Base-by-base conservation (phyloP, 2,888 invertebrate genomes). In the Macrosiphum euphorbiae region DNA sequence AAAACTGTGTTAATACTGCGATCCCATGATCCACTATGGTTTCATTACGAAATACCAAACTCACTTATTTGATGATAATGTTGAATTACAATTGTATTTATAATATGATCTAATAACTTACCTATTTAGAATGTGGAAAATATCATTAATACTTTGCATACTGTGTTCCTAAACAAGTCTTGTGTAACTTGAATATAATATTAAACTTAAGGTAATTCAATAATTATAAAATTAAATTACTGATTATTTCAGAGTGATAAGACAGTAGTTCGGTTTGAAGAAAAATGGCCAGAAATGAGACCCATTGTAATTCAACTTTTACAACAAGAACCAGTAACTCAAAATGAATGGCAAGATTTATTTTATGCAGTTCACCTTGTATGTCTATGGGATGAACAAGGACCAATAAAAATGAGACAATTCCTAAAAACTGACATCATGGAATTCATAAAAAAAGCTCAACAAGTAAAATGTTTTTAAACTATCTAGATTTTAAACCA, bases 341-440 rank as follows among this genome's bases (percentile, higher is more conserved):
- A 98, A 95, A 97, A 97, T 94, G 99, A 99, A 97, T 99, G 99
- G 99, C 99, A 99, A 96, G 98, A 99, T 96, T 96, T 99, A 90
- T 99, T 99, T 96, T 99, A 98, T 96, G 97, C 98, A 94, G 99
- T 99, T 35, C 99, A 99, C 96, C 97, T 98, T 94, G 99, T 99
- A 28, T 99, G 99, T 96, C 96, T 99, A 94, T 99, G 99, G 99
- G 99, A 99, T 96, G 99, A 99, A 95, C 98, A 98, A 96, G 99
- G 99, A 0, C 97, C 99, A 0, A 97, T 97, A 88, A 99, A 99
- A 96, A 97, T 99, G 87, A 97, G 98, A 95, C 98, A 98, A 95
- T 98, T 98, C 52, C 96, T 99, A 26, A 98, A 98, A 95, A 98
- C 98, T 95, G 99, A 99, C 96, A 99, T 99, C 95, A 97, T 98